These are phyloP conservation scores for Pheosia gnoma DNA, from an alignment of 2,888 invertebrate genomes.

Conservation along the genomic window DNA sequence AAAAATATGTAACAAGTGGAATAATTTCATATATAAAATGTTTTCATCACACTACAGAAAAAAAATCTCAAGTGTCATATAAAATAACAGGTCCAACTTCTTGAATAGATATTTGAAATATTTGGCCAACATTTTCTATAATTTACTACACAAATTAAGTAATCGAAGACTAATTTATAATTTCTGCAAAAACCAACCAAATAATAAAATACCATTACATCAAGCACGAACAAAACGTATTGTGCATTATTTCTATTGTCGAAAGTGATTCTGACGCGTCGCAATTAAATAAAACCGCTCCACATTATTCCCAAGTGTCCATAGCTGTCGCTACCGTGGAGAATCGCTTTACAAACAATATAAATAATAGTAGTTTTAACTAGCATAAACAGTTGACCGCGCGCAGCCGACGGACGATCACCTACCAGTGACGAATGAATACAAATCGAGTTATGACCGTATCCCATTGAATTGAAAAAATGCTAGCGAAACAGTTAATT, in stretches of 20 bases:
- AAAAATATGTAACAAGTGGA: no score
- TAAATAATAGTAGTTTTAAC: slow-evolving; percentile 76
- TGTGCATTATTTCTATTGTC: slow-evolving; percentile 1
- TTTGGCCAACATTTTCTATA: background rate
- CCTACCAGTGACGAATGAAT: slow-evolving; percentile 32
- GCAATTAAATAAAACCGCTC: slow-evolving; percentile 37
- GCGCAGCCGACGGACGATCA: slow-evolving; percentile 59
- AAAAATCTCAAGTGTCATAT: background rate
- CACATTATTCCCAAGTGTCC: slow-evolving; percentile 52
- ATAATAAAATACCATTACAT: background rate
- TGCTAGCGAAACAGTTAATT: slow-evolving; percentile 37
- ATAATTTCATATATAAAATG: no score
- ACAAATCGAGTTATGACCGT: slow-evolving; percentile 37
- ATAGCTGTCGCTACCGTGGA: slow-evolving; percentile 53
- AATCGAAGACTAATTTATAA: background rate
- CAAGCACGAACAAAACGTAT: background rate
- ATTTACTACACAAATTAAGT: background rate
- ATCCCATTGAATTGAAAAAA: slow-evolving; percentile 31
- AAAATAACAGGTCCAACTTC: background rate
- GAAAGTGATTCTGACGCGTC: background rate
- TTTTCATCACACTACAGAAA: no score
- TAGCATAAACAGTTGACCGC: slow-evolving; percentile 65
- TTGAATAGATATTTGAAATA: no score
- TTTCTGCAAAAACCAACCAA: background rate
- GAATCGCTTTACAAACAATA: slow-evolving; percentile 79